Base-by-base conservation (phyloP, 2,797 vertebrate species). In the Sus cebifrons region DNA sequence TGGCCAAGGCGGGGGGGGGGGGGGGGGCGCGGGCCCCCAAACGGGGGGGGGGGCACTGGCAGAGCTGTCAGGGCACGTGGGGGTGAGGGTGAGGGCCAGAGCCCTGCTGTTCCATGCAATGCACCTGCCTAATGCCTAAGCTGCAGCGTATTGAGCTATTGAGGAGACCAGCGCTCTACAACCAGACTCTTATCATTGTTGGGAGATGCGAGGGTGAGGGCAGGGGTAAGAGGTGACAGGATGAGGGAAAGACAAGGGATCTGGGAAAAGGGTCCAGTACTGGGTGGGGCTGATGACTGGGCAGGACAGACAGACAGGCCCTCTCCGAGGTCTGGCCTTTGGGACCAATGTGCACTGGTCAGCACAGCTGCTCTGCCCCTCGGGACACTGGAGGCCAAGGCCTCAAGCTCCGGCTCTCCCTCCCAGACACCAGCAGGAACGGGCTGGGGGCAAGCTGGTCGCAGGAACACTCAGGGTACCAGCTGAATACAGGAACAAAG, bases 121-220 rank as follows among this genome's bases (percentile, higher is more conserved):
- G 4, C 5, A 16, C 13, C 60, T 18, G 7, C 40, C 58, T 5
- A 15, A 25, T 18, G 7, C 40, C 58, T 5, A 18, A 25, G 1
- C 1, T 3, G 70, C 23, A 12, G 27, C 29, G 21, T 2, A 4
- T 8, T 18, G n/a, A 25, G 4, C 16, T 3, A 5, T 6, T 13
- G 36, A 29, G 2, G 2, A 2, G 10, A 6, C 5, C 25, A 3
- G 0, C 1, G 5, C 25, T n/a, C 12, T 12, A 1, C 1, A 6
- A 3, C 25, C 14, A 11, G 6, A 36, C 40, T 62, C 16, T 3
- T 25, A 5, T 12, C 65, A 3, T 3, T 40, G 36, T 13, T 11
- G 32, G 58, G 56, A 75, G 25, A n/a, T 0, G 1, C 27, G 65
- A 40, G 2, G 5, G 11, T 27, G 18, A 49, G 3, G 27, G 14